Evolutionary conservation across 2,113 vertebrate genomes (phyloP).

Genomic region (Amblyopsis rosae): DNA sequence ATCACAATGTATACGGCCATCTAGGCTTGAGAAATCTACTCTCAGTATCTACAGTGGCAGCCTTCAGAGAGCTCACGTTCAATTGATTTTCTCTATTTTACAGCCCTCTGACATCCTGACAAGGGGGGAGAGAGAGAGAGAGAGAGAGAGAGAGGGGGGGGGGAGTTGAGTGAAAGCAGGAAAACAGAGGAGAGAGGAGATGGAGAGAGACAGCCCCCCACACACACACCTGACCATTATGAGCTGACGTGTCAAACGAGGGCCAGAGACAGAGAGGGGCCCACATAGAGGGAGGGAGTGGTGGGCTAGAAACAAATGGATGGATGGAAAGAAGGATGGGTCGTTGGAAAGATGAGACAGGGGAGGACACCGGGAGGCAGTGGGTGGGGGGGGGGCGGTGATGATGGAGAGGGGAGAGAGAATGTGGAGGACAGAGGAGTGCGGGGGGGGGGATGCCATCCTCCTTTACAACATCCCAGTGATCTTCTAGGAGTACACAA

Average conservation of each 20-base stretch:
- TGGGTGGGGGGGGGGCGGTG: not conserved
- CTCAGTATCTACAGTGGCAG: conserved; percentile 43
- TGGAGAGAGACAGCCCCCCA: conserved; percentile 2
- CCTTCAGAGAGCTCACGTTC: conserved; percentile 57
- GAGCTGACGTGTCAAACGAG: not conserved
- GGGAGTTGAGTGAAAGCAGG: not conserved
- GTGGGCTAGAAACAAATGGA: conserved; percentile 3
- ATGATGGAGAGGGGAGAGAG: conserved; percentile 6
- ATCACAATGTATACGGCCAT: conserved; percentile 30
- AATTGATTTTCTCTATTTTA: conserved; percentile 70
- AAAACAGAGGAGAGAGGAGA: not conserved
- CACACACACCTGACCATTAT: not conserved
- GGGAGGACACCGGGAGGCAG: not conserved
- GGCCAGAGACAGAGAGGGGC: conserved; percentile 5
- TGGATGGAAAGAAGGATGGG: not conserved
- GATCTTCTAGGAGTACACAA: conserved; percentile 57
- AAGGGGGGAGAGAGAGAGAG: conserved; percentile 39
- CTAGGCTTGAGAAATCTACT: conserved; percentile 47
- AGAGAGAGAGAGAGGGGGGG: not conserved
- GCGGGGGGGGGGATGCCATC: conserved; percentile 21
- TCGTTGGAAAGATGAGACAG: conserved; percentile 4
- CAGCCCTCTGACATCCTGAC: conserved; percentile 58
- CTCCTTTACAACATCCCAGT: conserved; percentile 61
- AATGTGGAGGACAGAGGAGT: conserved; percentile 23
- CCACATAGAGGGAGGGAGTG: not conserved